A percentile compares a stretch with the other conserved stretches of the same genome.
These are phyloP conservation scores for Synanthedon myopaeformis DNA, from an alignment of 2,888 invertebrate genomes.

Conservation along the genomic window DNA sequence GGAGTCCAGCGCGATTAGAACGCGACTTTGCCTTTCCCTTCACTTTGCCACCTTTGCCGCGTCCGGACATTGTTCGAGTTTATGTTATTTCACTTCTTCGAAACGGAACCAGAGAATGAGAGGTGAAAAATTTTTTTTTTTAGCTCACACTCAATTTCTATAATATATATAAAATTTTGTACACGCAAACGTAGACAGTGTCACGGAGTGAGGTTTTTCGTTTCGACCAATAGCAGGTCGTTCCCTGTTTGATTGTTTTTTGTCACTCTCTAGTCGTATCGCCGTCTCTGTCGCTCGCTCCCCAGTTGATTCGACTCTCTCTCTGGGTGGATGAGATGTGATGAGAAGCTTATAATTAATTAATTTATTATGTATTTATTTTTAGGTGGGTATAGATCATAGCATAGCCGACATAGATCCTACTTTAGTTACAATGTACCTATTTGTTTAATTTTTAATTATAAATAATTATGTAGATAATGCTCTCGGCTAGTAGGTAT, in stretches of 20 bases:
- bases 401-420: too few relatives aligned
- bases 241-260: background rate
- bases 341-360: too few relatives aligned
- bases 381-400: too few relatives aligned
- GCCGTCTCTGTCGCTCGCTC: too few relatives aligned
- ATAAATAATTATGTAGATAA: too few relatives aligned
- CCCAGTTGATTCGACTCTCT: too few relatives aligned
- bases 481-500: too few relatives aligned
- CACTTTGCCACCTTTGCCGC: conserved; percentile 39
- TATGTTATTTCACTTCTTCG: background rate
- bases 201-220: background rate
- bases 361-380: too few relatives aligned
- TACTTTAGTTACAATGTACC: too few relatives aligned
- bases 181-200: background rate
- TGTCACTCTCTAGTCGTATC: too few relatives aligned
- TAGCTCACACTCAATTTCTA: background rate
- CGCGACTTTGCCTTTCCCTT: conserved; percentile 57
- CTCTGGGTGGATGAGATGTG: too few relatives aligned
- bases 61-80: conserved; percentile 9
- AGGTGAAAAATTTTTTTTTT: background rate
- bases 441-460: too few relatives aligned
- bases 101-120: background rate
- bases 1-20: conserved; percentile 69
- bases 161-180: background rate
- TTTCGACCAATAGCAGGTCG: background rate